These are phyloP conservation scores for Apostichopus leukothele DNA, from an alignment of 53 echinoderm and acorn worm species.

Conservation along the genomic window DNA sequence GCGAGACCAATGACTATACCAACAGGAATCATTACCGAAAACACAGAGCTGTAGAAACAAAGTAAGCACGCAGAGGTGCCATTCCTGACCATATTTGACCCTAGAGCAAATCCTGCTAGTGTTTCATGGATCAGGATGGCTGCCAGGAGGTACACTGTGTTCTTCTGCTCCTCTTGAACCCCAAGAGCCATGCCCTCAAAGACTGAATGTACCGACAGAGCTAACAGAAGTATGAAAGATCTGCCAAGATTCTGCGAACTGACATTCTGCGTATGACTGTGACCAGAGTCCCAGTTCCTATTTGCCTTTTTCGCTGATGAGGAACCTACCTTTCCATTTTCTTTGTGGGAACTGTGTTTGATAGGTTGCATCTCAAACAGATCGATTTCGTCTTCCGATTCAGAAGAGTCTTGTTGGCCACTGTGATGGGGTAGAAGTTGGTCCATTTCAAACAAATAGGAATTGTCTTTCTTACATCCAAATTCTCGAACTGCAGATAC, in stretches of 20 bases:
- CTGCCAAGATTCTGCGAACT: conserved; percentile 58
- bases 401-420: conserved; percentile 1
- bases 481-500: conserved; percentile 60
- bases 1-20: conserved; percentile 80
- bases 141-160: conserved; percentile 72
- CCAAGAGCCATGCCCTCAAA: conserved; percentile 98
- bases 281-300: conserved; percentile 51
- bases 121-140: conserved; percentile 94
- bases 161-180: conserved; percentile 73
- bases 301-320: conserved; percentile 2
- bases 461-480: conserved; percentile 34
- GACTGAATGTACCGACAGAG: conserved; percentile 87
- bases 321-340: conserved; percentile 41
- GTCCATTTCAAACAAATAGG: conserved; percentile 49
- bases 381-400: conserved; percentile 73
- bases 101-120: conserved; percentile 90
- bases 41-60: conserved; percentile 66
- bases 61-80: conserved; percentile 45
- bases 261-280: conserved; percentile 73
- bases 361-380: conserved; percentile 49
- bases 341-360: conserved; percentile 31
- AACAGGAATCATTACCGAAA: conserved; percentile 85
- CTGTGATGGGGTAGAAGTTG: conserved; percentile 19
- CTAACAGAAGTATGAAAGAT: conserved; percentile 80
- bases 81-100: conserved; percentile 79